Percentiles rank a stretch among this genome's conserved stretches.
Evolutionary conservation across 2,888 invertebrate genomes (phyloP).

Genomic region (Neoscelio sp.): DNA sequence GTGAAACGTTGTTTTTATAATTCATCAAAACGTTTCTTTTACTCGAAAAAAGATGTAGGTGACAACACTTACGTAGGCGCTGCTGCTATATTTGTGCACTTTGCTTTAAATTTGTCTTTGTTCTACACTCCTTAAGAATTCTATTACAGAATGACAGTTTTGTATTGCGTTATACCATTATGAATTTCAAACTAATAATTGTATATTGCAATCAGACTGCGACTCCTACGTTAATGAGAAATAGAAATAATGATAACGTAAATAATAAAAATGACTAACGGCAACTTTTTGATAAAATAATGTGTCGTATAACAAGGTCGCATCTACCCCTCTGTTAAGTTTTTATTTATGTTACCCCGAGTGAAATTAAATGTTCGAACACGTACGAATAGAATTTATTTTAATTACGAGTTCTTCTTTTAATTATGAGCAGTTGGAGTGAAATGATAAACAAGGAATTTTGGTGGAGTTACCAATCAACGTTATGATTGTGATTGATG

Average conservation of each 20-base stretch:
- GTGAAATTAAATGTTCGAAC: background rate
- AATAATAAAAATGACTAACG: background rate
- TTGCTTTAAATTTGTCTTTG: background rate
- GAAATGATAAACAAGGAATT: background rate
- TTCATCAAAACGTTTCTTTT: background rate
- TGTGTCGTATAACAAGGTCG: slow-evolving; percentile 7
- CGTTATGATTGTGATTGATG: too few relatives aligned
- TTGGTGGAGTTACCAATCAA: too few relatives aligned
- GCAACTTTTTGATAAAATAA: slow-evolving; percentile 7
- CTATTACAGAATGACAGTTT: background rate
- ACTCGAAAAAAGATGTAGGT: background rate
- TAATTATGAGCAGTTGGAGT: background rate
- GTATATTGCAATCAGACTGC: too few relatives aligned
- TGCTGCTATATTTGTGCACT: background rate
- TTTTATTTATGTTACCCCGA: background rate
- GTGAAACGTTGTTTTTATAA: too few relatives aligned
- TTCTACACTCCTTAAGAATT: background rate
- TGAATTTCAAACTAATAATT: slow-evolving; percentile 17
- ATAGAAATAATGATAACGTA: slow-evolving; percentile 6
- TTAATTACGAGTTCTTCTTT: slow-evolving; percentile 20
- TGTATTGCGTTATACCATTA: background rate
- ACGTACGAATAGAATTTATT: slow-evolving; percentile 12
- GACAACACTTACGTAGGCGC: background rate
- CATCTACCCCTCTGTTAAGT: background rate
- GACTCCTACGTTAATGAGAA: too few relatives aligned